These are phyloP conservation scores for Drosophila nr. medialis DNA, from an alignment of 2,888 invertebrate species.

Conservation along the genomic window DNA sequence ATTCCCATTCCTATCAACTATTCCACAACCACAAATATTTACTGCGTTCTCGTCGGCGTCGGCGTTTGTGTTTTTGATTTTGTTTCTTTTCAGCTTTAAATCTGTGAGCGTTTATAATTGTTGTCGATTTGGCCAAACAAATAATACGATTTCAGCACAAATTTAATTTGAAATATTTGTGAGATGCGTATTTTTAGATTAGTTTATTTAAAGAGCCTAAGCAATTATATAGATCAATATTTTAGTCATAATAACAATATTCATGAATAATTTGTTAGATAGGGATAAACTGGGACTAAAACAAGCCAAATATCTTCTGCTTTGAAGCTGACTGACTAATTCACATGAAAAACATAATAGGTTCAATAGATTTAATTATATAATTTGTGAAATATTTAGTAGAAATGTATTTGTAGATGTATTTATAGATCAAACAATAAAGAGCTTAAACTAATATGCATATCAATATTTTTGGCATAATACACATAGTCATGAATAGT, in stretches of 20 bases:
- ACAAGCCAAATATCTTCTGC: no score
- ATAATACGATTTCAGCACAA: constrained; percentile 46
- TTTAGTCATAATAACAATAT: background rate
- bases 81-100: constrained; percentile 50
- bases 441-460: background rate
- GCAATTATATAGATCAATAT: background rate
- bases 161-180: constrained; percentile 50
- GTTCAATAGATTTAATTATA: background rate
- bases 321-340: no score
- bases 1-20: constrained; percentile 58
- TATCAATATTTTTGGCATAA: background rate
- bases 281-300: background rate
- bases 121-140: constrained; percentile 54
- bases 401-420: background rate
- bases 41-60: constrained; percentile 2
- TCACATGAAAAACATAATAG: background rate
- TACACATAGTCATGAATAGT: background rate
- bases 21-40: constrained; percentile 70
- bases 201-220: background rate
- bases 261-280: background rate
- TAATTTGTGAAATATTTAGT: constrained; percentile 25
- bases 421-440: background rate
- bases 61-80: constrained; percentile 7
- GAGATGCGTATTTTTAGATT: background rate
- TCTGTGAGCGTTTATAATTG: constrained; percentile 68